A percentile compares a stretch with the other conserved stretches of the same genome.
These are phyloP conservation scores for Scaptomyza montana DNA, from an alignment of 1,140 invertebrate genomes.

Conservation along the genomic window DNA sequence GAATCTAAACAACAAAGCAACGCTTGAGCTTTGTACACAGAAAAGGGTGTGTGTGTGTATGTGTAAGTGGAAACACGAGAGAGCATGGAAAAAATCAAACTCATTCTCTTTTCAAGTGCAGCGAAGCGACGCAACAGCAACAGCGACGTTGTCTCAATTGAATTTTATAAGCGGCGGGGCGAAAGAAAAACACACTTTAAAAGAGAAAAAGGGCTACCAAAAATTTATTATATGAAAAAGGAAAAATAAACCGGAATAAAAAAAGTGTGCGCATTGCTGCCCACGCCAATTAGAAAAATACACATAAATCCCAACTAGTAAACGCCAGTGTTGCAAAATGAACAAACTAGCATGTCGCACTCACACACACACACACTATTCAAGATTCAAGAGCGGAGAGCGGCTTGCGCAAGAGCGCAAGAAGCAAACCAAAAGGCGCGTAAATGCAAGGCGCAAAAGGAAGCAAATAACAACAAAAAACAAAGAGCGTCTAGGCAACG, in stretches of 20 bases:
- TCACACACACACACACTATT: slow-evolving; percentile 48
- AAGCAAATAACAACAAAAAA: slow-evolving; percentile 76
- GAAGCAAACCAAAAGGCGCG: slow-evolving; percentile 54
- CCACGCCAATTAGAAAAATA: slow-evolving; percentile 73
- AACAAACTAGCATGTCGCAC: slow-evolving; percentile 32
- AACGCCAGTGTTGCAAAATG: slow-evolving; percentile 59
- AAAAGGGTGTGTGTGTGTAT: background rate
- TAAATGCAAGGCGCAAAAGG: slow-evolving; percentile 76
- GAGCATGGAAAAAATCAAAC: slow-evolving; percentile 42
- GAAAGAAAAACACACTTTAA: background rate
- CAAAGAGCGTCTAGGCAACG: slow-evolving; percentile 46
- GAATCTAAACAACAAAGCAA: slow-evolving; percentile 40
- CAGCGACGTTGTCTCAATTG: slow-evolving; percentile 56
- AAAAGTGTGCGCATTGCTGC: slow-evolving; percentile 59
- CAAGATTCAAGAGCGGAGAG: slow-evolving; percentile 64
- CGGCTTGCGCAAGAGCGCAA: slow-evolving; percentile 64
- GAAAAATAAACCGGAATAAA: slow-evolving; percentile 14
- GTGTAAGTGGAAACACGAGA: slow-evolving; percentile 13
- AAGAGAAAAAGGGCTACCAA: slow-evolving; percentile 37
- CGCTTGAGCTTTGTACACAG: slow-evolving; percentile 22
- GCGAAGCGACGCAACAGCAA: slow-evolving; percentile 44
- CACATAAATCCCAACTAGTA: slow-evolving; percentile 57
- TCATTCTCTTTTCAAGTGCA: slow-evolving; percentile 68
- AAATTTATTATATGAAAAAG: slow-evolving; percentile 52
- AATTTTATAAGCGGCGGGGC: slow-evolving; percentile 48